phyloP scores from a whole-genome alignment of 2,888 invertebrate species.

The Tenthredo mesomela region DNA sequence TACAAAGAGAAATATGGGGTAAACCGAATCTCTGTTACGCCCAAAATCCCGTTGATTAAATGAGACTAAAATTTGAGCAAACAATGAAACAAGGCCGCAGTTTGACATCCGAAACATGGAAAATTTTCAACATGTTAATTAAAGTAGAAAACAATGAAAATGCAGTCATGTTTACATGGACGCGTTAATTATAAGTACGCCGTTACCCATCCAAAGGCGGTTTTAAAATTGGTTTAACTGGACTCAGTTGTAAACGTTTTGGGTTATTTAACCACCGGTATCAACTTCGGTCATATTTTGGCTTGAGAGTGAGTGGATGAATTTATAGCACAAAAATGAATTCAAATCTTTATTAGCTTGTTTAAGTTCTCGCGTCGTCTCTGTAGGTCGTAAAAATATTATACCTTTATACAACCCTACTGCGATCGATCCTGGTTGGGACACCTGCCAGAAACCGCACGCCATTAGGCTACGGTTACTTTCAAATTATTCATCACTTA shows the following conservation, averaged over 20 bases:
- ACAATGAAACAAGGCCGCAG: neutral
- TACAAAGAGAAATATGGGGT: neutral
- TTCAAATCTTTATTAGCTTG: neutral
- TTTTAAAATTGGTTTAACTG: neutral
- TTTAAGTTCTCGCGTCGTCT: neutral
- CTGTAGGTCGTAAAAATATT: neutral
- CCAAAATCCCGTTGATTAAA: neutral
- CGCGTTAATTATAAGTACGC: neutral
- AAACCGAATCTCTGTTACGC: neutral
- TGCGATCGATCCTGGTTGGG: slow-evolving; percentile 15
- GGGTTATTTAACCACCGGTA: neutral
- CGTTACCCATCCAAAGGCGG: neutral
- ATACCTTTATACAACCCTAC: neutral
- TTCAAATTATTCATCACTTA: slow-evolving; percentile 37
- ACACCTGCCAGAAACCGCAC: slow-evolving; percentile 32
- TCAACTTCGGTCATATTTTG: neutral
- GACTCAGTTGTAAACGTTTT: neutral
- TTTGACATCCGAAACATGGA: neutral
- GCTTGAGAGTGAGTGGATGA: neutral
- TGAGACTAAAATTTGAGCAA: neutral
- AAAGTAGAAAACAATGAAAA: neutral
- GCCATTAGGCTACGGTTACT: slow-evolving; percentile 27
- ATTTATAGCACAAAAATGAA: neutral
- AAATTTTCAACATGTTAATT: neutral
- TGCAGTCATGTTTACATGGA: neutral